These are phyloP conservation scores for Oxystoma pomonae DNA, from an alignment of 2,888 invertebrate genomes.

Conservation along the genomic window DNA sequence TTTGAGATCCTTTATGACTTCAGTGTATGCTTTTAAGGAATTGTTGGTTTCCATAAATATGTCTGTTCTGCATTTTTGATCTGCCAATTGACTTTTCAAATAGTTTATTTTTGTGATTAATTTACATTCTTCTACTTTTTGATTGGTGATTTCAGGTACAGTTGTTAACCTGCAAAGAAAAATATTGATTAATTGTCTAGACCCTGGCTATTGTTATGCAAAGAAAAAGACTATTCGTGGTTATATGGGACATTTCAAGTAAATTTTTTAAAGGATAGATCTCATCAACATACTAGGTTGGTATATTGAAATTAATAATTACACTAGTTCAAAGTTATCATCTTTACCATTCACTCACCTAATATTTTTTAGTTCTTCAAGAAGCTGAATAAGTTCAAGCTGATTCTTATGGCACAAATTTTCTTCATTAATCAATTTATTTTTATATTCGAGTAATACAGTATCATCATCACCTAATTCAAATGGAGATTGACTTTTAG, in stretches of 20 bases:
- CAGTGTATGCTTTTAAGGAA: slow-evolving; percentile 45
- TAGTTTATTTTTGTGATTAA: slow-evolving; percentile 41
- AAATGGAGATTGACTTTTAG: slow-evolving; percentile 14
- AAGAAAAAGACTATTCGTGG: no score
- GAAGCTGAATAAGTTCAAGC: slow-evolving; percentile 33
- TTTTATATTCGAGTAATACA: slow-evolving; percentile 36
- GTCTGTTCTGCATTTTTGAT: slow-evolving; percentile 34
- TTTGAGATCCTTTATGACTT: slow-evolving; percentile 42
- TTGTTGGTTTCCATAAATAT: slow-evolving; percentile 47
- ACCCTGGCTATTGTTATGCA: no score
- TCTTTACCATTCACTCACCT: slow-evolving; percentile 32
- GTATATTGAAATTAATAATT: no score
- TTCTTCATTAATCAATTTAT: slow-evolving; percentile 42
- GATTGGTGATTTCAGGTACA: slow-evolving; percentile 36
- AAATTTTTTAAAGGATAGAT: no score
- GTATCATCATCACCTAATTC: slow-evolving; percentile 22
- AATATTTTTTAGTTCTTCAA: slow-evolving; percentile 41
- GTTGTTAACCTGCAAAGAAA: slow-evolving; percentile 25
- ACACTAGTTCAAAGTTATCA: no score
- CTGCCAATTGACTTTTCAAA: slow-evolving; percentile 39
- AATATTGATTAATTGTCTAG: no score
- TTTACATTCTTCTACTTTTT: slow-evolving; percentile 41
- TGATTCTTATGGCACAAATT: slow-evolving; percentile 41
- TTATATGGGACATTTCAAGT: no score
- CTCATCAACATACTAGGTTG: no score